phyloP scores from a whole-genome alignment of 2,113 vertebrate genomes.

The Pangasianodon hypophthalmus region DNA sequence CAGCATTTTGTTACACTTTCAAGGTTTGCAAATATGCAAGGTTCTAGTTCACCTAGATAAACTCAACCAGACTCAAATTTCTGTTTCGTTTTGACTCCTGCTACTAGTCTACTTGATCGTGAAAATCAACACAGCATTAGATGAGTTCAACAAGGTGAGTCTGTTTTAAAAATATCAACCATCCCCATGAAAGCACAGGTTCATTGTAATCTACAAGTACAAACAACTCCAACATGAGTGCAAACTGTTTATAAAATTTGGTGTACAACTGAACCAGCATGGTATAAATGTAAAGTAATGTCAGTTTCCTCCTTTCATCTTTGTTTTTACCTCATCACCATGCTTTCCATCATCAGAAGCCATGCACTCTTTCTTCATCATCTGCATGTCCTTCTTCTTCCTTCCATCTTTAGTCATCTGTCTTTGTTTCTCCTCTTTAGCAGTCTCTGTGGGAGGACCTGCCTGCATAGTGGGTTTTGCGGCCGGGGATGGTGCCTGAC shows the following conservation, averaged over 20 bases:
- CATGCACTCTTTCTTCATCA: constrained; percentile 11
- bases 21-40: not conserved
- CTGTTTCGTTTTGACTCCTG: not conserved
- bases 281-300: not conserved
- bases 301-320: not conserved
- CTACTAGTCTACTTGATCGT: not conserved
- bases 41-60: not conserved
- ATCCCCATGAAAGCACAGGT: not conserved
- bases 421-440: constrained; percentile 50
- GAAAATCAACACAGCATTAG: too few relatives aligned
- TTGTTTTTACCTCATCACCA: constrained; percentile 49
- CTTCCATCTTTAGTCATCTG: constrained; percentile 44
- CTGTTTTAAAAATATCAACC: not conserved
- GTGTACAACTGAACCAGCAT: not conserved
- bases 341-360: constrained; percentile 37
- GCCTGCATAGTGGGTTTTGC: constrained; percentile 53
- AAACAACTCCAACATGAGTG: not conserved
- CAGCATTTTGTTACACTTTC: not conserved
- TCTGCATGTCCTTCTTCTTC: constrained; percentile 61
- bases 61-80: not conserved
- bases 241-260: not conserved
- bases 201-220: not conserved
- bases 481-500: not conserved
- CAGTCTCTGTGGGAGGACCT: constrained; percentile 24
- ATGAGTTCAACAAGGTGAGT: not conserved